Evolutionary conservation across 2,888 invertebrate species (phyloP).

Genomic region (Acrobasis suavella): DNA sequence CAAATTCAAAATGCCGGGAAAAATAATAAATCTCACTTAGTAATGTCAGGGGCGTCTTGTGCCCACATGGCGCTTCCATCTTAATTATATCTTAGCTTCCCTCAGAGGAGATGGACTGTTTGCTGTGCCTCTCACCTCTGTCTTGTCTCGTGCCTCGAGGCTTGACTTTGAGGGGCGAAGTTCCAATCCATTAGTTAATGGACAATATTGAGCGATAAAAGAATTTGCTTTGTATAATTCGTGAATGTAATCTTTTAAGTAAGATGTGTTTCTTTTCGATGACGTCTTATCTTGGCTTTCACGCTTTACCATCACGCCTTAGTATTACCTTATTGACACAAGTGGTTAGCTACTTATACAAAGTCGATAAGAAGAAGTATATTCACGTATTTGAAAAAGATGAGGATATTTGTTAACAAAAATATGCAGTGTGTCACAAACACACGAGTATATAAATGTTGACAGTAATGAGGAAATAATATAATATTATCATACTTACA

Average conservation of each 20-base stretch:
- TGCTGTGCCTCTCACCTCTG: slow-evolving; percentile 19
- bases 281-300: neutral
- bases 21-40: slow-evolving; percentile 23
- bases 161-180: slow-evolving; percentile 20
- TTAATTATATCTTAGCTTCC: slow-evolving; percentile 31
- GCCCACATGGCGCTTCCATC: slow-evolving; percentile 36
- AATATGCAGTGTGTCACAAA: too few species aligned
- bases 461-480: too few species aligned
- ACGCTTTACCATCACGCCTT: neutral
- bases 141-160: slow-evolving; percentile 14
- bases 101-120: slow-evolving; percentile 28
- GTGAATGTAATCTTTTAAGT: neutral
- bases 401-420: too few species aligned
- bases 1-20: slow-evolving; percentile 17
- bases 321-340: neutral
- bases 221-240: neutral
- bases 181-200: slow-evolving; percentile 18
- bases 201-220: slow-evolving; percentile 2
- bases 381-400: too few species aligned
- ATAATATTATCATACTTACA: too few species aligned
- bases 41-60: slow-evolving; percentile 12
- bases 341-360: too few species aligned
- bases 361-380: too few species aligned
- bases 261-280: neutral
- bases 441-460: too few species aligned